phyloP scores from a whole-genome alignment of 2,888 invertebrate species.

The Hemicrepidius hirtus region DNA sequence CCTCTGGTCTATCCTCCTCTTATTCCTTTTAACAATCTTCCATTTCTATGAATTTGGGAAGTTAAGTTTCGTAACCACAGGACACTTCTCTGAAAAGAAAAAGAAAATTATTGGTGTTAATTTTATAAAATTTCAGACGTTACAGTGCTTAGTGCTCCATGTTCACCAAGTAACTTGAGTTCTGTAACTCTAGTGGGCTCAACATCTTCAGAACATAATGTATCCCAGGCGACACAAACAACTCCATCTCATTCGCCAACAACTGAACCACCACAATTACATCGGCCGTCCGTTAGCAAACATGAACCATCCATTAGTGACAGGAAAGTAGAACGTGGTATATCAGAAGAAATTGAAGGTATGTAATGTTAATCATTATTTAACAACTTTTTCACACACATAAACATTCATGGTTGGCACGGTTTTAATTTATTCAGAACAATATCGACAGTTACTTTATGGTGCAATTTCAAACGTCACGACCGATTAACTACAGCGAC shows the following conservation, averaged over 20 bases:
- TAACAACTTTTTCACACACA: too few relatives aligned
- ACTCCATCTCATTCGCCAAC: slow-evolving; percentile 44
- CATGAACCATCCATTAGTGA: slow-evolving; percentile 12
- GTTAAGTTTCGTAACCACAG: too few relatives aligned
- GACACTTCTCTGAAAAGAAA: too few relatives aligned
- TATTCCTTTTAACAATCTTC: too few relatives aligned
- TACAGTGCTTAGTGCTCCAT: slow-evolving; percentile 76
- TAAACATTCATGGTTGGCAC: too few relatives aligned
- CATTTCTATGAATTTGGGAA: too few relatives aligned
- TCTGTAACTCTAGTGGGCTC: slow-evolving; percentile 83
- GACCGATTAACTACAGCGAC: too few relatives aligned
- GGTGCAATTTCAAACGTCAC: too few relatives aligned
- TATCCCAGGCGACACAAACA: slow-evolving; percentile 49
- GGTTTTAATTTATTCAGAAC: too few relatives aligned
- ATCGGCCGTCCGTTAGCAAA: slow-evolving; percentile 15
- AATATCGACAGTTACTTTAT: too few relatives aligned
- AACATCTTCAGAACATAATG: slow-evolving; percentile 72
- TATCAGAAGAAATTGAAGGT: slow-evolving; percentile 63
- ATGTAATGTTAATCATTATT: background rate
- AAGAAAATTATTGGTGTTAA: too few relatives aligned
- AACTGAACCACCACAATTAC: slow-evolving; percentile 50
- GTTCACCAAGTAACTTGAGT: slow-evolving; percentile 84
- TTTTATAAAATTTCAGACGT: slow-evolving; percentile 64
- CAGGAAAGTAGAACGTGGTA: slow-evolving; percentile 58
- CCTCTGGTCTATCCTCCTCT: too few relatives aligned